Conservation (phyloP, 2,888 invertebrate genomes). For the Heliconius cydno region DNA sequence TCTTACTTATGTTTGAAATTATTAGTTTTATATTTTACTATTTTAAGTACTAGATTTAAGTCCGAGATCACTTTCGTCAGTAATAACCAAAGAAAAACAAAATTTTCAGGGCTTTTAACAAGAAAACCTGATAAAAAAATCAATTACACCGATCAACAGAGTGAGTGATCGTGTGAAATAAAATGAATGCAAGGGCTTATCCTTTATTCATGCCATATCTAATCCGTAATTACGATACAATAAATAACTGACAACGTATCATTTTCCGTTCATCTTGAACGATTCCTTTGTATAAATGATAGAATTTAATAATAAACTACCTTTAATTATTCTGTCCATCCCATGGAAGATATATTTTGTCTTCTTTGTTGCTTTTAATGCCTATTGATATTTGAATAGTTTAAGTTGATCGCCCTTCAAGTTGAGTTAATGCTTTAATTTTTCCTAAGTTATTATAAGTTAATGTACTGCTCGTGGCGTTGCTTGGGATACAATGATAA, state of each 20-base stretch:
- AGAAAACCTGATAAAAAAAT: slow-evolving; percentile 5
- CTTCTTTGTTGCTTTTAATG: slow-evolving; percentile 28
- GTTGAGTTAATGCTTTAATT: neutral
- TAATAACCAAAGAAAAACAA: too few species aligned
- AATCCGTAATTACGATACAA: slow-evolving; percentile 56
- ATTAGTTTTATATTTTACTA: too few species aligned
- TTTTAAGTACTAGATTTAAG: too few species aligned
- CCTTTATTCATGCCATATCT: slow-evolving; percentile 42
- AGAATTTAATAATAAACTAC: slow-evolving; percentile 40
- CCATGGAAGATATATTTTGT: slow-evolving; percentile 19
- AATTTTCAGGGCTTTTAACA: neutral
- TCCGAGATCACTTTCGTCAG: too few species aligned
- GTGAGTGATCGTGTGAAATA: slow-evolving; percentile 38
- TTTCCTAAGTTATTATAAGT: too few species aligned
- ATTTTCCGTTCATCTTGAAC: slow-evolving; percentile 53
- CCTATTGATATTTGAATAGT: slow-evolving; percentile 26
- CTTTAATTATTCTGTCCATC: slow-evolving; percentile 30
- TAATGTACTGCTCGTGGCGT: neutral
- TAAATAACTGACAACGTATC: slow-evolving; percentile 58
- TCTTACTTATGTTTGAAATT: too few species aligned
- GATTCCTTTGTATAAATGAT: slow-evolving; percentile 41
- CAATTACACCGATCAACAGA: slow-evolving; percentile 30
- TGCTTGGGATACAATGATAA: neutral
- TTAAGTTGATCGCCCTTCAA: neutral
- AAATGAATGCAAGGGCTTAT: slow-evolving; percentile 42